Conservation (phyloP, 1,140 invertebrate genomes). For the Ganaspis sp. region DNA sequence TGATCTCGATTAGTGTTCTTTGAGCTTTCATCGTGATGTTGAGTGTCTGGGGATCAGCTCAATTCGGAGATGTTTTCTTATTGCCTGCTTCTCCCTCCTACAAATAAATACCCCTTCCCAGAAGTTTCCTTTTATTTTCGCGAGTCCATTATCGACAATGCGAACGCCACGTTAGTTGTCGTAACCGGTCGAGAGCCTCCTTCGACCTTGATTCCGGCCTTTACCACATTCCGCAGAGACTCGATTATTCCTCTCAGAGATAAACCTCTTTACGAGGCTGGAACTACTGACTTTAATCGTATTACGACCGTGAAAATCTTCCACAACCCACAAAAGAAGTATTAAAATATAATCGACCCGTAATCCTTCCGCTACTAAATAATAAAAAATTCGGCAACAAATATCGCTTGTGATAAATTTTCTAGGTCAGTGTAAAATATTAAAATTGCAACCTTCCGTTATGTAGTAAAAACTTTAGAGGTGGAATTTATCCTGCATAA, state of each 20-base stretch:
- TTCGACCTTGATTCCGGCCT: conserved; percentile 68
- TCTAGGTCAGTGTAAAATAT: conserved; percentile 25
- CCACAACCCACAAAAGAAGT: neutral
- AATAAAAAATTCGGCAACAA: neutral
- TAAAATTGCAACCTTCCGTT: neutral
- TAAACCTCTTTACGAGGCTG: conserved; percentile 59
- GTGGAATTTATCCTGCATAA: neutral
- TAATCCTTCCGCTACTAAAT: neutral
- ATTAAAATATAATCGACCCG: conserved; percentile 16
- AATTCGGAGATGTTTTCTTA: neutral
- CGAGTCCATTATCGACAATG: conserved; percentile 48
- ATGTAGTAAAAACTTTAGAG: neutral
- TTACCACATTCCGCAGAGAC: conserved; percentile 62
- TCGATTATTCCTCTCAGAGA: conserved; percentile 47
- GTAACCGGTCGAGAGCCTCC: conserved; percentile 43
- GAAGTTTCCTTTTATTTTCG: conserved; percentile 43
- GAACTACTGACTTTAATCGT: neutral
- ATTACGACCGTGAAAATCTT: conserved; percentile 25
- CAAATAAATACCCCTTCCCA: neutral
- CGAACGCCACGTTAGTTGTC: conserved; percentile 48
- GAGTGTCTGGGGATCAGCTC: neutral
- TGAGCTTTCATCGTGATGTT: conserved; percentile 27
- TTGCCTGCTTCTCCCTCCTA: conserved; percentile 2
- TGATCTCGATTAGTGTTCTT: conserved; percentile 14
- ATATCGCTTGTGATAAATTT: neutral